Evolutionary conservation across 1,140 invertebrate genomes (phyloP).

Genomic region (Habropoda laboriosa): DNA sequence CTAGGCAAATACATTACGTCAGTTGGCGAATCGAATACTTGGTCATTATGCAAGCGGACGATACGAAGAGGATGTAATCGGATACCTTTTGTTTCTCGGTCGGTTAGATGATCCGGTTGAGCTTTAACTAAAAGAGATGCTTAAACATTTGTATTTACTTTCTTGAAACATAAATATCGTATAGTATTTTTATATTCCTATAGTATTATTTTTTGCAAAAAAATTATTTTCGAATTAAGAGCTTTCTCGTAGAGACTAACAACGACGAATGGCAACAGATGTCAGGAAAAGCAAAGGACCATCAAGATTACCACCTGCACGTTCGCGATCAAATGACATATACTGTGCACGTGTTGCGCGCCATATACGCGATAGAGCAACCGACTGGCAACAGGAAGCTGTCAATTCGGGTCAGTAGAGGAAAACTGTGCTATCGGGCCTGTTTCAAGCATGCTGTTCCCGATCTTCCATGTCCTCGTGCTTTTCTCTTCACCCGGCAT

Average conservation of each 20-base stretch:
- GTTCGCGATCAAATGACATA: neutral
- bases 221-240: too few relatives aligned
- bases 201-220: too few relatives aligned
- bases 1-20: conserved; percentile 32
- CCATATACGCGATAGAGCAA: conserved; percentile 8
- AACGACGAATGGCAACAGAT: neutral
- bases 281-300: neutral
- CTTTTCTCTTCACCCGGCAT: neutral
- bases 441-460: neutral
- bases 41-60: conserved; percentile 32
- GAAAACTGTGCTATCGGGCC: conserved; percentile 38
- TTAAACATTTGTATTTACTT: neutral
- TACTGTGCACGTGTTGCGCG: neutral
- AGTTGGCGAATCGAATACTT: conserved; percentile 25
- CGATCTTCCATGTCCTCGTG: conserved; percentile 13
- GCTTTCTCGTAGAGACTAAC: neutral
- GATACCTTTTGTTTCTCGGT: conserved; percentile 21
- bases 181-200: too few relatives aligned
- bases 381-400: conserved; percentile 36
- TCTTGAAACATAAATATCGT: too few relatives aligned
- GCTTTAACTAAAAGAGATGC: neutral
- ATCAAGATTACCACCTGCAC: neutral
- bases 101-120: neutral
- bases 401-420: conserved; percentile 51
- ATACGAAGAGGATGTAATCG: conserved; percentile 3